phyloP scores from a whole-genome alignment of 2,797 vertebrate species.

The Chelon labrosus region DNA sequence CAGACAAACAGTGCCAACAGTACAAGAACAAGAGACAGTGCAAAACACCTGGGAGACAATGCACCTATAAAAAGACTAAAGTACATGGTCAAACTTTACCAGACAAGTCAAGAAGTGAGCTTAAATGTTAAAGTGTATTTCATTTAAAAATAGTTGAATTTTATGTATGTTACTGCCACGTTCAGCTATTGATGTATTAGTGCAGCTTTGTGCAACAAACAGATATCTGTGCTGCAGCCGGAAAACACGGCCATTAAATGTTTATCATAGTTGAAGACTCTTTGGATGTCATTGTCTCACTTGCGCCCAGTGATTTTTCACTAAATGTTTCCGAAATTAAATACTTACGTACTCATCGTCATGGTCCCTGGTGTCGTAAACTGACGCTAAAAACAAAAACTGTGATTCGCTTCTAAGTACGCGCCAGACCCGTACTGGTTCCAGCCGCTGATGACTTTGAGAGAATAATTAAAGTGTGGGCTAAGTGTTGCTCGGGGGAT shows the following conservation, averaged over 20 bases:
- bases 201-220: neutral
- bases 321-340: conserved; percentile 19
- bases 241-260: neutral
- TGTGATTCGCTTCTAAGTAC: conserved; percentile 64
- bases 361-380: conserved; percentile 39
- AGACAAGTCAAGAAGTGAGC: too few species aligned
- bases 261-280: neutral
- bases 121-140: neutral
- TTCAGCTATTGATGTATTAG: neutral
- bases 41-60: too few species aligned
- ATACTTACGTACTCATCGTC: conserved; percentile 29
- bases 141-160: neutral
- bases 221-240: neutral
- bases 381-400: conserved; percentile 54
- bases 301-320: conserved; percentile 17
- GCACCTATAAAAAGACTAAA: too few species aligned
- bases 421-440: conserved; percentile 58
- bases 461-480: conserved; percentile 82
- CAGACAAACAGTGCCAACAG: too few species aligned
- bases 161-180: neutral
- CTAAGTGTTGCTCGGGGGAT: conserved; percentile 79
- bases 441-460: conserved; percentile 81
- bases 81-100: too few species aligned
- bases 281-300: conserved; percentile 14
- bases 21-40: too few species aligned